Evolutionary conservation across 2,113 vertebrate species (phyloP), one percentile per base, ranked within the genome.

Genomic region (Natator depressus): DNA sequence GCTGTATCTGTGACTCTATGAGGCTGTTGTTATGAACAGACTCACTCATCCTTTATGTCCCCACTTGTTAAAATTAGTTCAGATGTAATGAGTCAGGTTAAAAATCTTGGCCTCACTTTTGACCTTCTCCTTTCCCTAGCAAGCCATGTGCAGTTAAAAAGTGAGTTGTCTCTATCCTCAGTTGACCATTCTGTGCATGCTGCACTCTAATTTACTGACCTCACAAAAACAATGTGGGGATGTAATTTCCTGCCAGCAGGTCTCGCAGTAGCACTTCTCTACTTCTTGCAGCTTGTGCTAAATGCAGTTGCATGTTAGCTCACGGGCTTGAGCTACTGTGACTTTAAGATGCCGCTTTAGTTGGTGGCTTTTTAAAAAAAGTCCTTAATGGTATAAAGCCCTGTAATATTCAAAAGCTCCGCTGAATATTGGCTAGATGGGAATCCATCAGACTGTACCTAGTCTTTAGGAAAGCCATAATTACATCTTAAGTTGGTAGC

Each of bases 51-150:
- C 42, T 89, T 94, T 84, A 54, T 92, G 75, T 49, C 81, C 87
- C 75, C 42, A 59, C 85, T 50, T 87, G 75, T 79, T 80, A 27
- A 75, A 79, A 27, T 94, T 81, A 46, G 25, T 47, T 78, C 27
- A 42, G 53, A 31, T 35, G 57, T 14, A 31, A 20, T 53, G 19
- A 27, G 10, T n/a, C 17, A n/a, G 29, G n/a, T 38, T 47, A 42
- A 80, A 69, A 0, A 2, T 59, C 51, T 49, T 95, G 89, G 46
- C 65, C 19, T 25, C 29, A 75, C 81, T 84, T 87, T 38, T 90
- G 93, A 87, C 82, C 91, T 90, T 93, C 89, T 59, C 22, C 2
- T 57, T 89, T 87, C 82, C 27, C 59, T 22, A 89, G 87, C 87
- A 95, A 88, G 75, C 85, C 65, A 50, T 8, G 12, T 84, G 72